A percentile compares a stretch with the other conserved stretches of the same genome.
These are phyloP conservation scores for Dicranocentrus wangi DNA, from an alignment of 2,888 invertebrate species.

Conservation along the genomic window DNA sequence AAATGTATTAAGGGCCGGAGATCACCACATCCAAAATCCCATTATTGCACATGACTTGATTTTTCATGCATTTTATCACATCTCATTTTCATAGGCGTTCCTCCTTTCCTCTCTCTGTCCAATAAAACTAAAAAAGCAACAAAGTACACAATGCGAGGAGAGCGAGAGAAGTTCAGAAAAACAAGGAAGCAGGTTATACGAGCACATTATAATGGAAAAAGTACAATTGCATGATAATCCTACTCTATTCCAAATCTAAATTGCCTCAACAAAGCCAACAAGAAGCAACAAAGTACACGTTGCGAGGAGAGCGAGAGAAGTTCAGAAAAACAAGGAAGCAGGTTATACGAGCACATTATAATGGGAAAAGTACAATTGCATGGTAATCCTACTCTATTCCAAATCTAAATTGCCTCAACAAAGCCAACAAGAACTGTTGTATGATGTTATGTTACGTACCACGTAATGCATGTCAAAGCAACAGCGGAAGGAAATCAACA, in stretches of 20 bases:
- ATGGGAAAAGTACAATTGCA: background rate
- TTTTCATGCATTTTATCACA: conserved; percentile 52
- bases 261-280: conserved; percentile 30
- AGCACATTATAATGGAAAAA: conserved; percentile 20
- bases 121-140: conserved; percentile 47
- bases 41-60: conserved; percentile 23
- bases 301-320: background rate
- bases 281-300: conserved; percentile 45
- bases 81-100: conserved; percentile 53
- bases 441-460: background rate
- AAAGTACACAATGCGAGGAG: conserved; percentile 27
- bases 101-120: conserved; percentile 35
- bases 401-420: background rate
- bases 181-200: conserved; percentile 48
- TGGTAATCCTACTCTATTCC: background rate
- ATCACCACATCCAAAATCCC: no score
- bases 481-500: conserved; percentile 51
- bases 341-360: conserved; percentile 32
- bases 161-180: conserved; percentile 8
- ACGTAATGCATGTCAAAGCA: conserved; percentile 1
- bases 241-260: background rate
- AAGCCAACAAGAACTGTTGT: conserved; percentile 14
- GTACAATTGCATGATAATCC: background rate
- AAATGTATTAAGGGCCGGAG: background rate
- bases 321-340: conserved; percentile 42